Evolutionary conservation across 2,888 invertebrate species (phyloP).

Genomic region (Lumbricus terrestris): DNA sequence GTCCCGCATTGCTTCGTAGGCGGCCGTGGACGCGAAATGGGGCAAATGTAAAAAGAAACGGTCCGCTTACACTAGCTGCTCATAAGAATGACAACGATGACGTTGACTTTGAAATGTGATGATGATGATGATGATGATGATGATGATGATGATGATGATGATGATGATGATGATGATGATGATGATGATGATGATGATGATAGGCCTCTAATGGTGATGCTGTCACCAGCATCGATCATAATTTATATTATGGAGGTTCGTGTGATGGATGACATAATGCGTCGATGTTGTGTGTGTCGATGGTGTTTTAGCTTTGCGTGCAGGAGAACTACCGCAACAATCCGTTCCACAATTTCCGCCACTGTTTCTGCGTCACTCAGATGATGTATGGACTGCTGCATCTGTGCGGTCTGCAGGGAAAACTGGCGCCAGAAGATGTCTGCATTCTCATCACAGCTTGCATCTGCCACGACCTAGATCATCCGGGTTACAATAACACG

Average conservation of each 20-base stretch:
- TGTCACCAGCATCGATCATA: too few species aligned
- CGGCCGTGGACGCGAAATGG: too few species aligned
- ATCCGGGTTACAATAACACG: constrained; percentile 59
- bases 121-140: not conserved
- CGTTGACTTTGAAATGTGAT: too few species aligned
- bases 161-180: too few species aligned
- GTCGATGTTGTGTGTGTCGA: not conserved
- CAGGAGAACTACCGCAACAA: constrained; percentile 59
- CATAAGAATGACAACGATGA: too few species aligned
- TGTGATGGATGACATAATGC: too few species aligned
- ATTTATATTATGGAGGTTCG: too few species aligned
- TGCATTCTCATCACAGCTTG: constrained; percentile 64
- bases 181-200: not conserved
- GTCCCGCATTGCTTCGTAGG: too few species aligned
- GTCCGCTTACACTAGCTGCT: too few species aligned
- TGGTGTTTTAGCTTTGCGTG: constrained; percentile 52
- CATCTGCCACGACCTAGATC: constrained; percentile 59
- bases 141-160: too few species aligned
- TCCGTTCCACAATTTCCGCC: constrained; percentile 60
- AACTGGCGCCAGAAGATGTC: constrained; percentile 74
- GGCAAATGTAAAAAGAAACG: too few species aligned
- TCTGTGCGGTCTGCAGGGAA: constrained; percentile 70
- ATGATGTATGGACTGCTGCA: constrained; percentile 74
- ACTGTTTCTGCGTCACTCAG: constrained; percentile 60
- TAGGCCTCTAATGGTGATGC: too few species aligned